Evolutionary conservation across 2,797 vertebrate species (phyloP).

Genomic region (Tauraco hartlaubi): DNA sequence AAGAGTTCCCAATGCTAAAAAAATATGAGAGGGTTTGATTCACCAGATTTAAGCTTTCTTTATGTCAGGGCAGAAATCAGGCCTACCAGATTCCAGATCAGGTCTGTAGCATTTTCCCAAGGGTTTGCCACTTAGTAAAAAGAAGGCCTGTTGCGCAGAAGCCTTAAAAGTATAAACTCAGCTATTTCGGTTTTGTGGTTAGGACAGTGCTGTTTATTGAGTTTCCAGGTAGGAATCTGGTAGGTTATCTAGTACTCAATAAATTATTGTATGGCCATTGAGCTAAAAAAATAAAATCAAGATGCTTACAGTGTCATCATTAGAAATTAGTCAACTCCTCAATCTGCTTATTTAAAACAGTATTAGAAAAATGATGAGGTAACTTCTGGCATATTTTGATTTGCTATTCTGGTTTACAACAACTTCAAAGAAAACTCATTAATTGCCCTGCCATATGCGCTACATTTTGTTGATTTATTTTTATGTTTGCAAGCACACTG

Average conservation of each 20-base stretch:
- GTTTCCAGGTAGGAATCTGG: constrained; percentile 50
- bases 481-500: not conserved
- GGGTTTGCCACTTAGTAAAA: constrained; percentile 50
- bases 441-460: not conserved
- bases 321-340: not conserved
- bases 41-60: constrained; percentile 36
- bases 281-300: not conserved
- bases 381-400: not conserved
- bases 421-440: not conserved
- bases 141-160: constrained; percentile 22
- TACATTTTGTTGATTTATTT: not conserved
- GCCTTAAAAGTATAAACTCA: constrained; percentile 1
- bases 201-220: constrained; percentile 58
- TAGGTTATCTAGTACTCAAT: constrained; percentile 46
- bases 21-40: not conserved
- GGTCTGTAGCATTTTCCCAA: constrained; percentile 3
- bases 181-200: constrained; percentile 66
- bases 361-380: not conserved
- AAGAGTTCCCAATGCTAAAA: constrained; percentile 2
- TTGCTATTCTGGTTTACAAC: not conserved
- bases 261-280: constrained; percentile 12
- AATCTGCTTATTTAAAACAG: not conserved
- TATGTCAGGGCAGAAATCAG: not conserved
- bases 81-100: constrained; percentile 18
- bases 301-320: not conserved